Percentiles rank a stretch among this genome's conserved stretches.
These are phyloP conservation scores for Kryptopterus vitreolus DNA, from an alignment of 2,797 vertebrate species.

Conservation along the genomic window DNA sequence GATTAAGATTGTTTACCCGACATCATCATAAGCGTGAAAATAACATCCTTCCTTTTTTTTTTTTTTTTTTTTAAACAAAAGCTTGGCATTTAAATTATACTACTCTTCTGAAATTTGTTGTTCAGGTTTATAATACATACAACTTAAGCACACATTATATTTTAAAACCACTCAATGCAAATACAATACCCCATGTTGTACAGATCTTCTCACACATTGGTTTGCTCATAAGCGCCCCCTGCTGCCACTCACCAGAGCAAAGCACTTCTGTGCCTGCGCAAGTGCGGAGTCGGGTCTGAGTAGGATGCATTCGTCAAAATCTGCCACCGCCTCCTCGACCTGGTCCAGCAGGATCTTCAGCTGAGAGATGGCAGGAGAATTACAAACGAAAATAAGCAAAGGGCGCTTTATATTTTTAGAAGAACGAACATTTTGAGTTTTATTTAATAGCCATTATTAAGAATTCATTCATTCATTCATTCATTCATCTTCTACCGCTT, in stretches of 20 bases:
- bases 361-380: slow-evolving; percentile 63
- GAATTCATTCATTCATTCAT: too few species aligned
- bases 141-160: too few species aligned
- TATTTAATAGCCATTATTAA: not conserved
- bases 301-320: slow-evolving; percentile 97
- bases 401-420: not conserved
- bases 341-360: slow-evolving; percentile 97
- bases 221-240: not conserved
- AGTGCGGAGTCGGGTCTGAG: slow-evolving; percentile 94
- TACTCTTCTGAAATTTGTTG: too few species aligned
- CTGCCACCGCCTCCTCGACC: slow-evolving; percentile 95
- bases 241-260: slow-evolving; percentile 85
- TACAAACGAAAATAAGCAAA: not conserved
- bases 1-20: too few species aligned
- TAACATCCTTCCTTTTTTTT: too few species aligned
- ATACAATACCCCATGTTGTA: not conserved
- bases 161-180: not conserved
- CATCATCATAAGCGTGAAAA: too few species aligned
- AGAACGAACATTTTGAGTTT: not conserved
- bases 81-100: too few species aligned
- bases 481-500: too few species aligned
- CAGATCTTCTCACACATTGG: not conserved
- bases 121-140: too few species aligned
- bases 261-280: slow-evolving; percentile 98
- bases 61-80: too few species aligned